Conservation (phyloP, 1,140 invertebrate species). For the Ladona fulva region DNA sequence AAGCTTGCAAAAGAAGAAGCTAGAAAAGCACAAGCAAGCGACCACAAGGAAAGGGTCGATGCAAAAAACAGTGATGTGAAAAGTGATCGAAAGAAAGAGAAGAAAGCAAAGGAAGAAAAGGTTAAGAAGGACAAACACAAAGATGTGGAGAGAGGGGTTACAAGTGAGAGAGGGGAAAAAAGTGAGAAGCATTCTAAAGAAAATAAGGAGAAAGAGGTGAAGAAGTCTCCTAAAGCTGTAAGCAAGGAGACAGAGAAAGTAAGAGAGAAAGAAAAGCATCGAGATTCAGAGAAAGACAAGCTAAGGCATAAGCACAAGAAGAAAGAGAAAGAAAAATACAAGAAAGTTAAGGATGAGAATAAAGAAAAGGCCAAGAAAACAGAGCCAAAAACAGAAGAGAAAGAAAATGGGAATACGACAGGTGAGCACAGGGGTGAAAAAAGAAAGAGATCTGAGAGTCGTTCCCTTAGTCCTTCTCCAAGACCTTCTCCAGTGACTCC, state of each 20-base stretch:
- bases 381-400: conserved; percentile 31
- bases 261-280: conserved; percentile 16
- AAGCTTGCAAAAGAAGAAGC: conserved; percentile 32
- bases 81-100: conserved; percentile 44
- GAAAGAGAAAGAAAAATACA: conserved; percentile 43
- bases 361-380: conserved; percentile 35
- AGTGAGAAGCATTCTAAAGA: conserved; percentile 36
- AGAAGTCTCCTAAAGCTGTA: conserved; percentile 31
- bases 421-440: conserved; percentile 20
- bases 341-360: conserved; percentile 36
- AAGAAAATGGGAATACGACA: conserved; percentile 25
- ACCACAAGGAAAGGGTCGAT: conserved; percentile 35
- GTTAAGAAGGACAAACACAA: conserved; percentile 29
- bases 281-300: conserved; percentile 27
- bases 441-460: conserved; percentile 25
- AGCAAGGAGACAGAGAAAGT: conserved; percentile 13
- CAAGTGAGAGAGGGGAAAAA: conserved; percentile 39
- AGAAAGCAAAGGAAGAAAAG: conserved; percentile 22
- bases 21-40: conserved; percentile 25
- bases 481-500: conserved; percentile 38
- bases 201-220: conserved; percentile 35
- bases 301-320: conserved; percentile 41
- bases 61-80: conserved; percentile 44
- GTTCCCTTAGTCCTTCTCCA: conserved; percentile 32
- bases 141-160: conserved; percentile 32